Evolutionary conservation across 1,140 invertebrate genomes (phyloP).

Genomic region (Ostrea denselamellosa): DNA sequence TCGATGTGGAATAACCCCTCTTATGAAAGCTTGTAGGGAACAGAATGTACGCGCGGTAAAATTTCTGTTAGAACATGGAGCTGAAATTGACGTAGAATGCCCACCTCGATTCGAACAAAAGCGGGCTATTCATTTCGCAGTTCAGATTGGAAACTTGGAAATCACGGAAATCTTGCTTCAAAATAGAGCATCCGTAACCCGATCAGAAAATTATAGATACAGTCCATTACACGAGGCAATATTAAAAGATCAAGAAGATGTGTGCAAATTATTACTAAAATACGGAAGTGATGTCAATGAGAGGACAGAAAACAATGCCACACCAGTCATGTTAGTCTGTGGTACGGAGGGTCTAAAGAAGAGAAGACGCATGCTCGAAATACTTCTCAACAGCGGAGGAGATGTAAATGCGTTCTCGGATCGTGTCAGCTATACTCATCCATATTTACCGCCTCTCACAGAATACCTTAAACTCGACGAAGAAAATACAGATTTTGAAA

Average conservation of each 20-base stretch:
- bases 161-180: slow-evolving; percentile 90
- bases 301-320: slow-evolving; percentile 85
- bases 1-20: slow-evolving; percentile 88
- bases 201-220: slow-evolving; percentile 86
- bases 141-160: slow-evolving; percentile 86
- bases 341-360: slow-evolving; percentile 88
- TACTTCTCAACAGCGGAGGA: slow-evolving; percentile 78
- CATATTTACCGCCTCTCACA: slow-evolving; percentile 86
- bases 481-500: slow-evolving; percentile 82
- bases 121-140: slow-evolving; percentile 91
- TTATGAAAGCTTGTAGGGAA: slow-evolving; percentile 84
- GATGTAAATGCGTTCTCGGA: slow-evolving; percentile 83
- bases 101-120: slow-evolving; percentile 74
- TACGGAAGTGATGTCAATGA: slow-evolving; percentile 84
- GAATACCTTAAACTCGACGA: slow-evolving; percentile 89
- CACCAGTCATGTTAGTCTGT: slow-evolving; percentile 91
- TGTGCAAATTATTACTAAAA: slow-evolving; percentile 80
- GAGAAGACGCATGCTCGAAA: slow-evolving; percentile 83
- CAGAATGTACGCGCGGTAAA: slow-evolving; percentile 82
- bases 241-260: slow-evolving; percentile 81
- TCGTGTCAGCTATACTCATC: slow-evolving; percentile 78
- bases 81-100: slow-evolving; percentile 84
- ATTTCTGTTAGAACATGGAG: slow-evolving; percentile 89
- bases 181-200: slow-evolving; percentile 84
- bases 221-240: slow-evolving; percentile 91